These are phyloP conservation scores for Sebastes dallii DNA, from an alignment of 2,797 vertebrate genomes.

Conservation along the genomic window DNA sequence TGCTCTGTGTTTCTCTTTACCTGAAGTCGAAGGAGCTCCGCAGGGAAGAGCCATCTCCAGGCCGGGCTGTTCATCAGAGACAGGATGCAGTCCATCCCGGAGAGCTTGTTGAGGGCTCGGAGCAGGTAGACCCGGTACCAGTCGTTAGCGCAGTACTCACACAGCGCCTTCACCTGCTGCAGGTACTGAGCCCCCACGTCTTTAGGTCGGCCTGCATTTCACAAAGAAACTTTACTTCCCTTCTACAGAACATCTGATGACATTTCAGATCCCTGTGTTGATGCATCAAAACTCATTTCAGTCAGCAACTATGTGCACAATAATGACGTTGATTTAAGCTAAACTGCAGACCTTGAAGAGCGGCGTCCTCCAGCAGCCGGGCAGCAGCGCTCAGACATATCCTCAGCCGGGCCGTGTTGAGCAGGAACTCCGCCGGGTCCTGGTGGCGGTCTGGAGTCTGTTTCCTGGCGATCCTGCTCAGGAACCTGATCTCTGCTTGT, in stretches of 20 bases:
- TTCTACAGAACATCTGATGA: neutral
- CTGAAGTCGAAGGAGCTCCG: conserved; percentile 65
- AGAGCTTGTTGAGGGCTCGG: conserved; percentile 63
- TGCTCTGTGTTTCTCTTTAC: conserved; percentile 42
- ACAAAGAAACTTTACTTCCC: neutral
- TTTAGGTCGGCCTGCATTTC: neutral
- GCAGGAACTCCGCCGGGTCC: conserved; percentile 78
- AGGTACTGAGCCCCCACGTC: conserved; percentile 49
- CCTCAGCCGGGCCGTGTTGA: conserved; percentile 69
- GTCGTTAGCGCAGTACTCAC: conserved; percentile 66
- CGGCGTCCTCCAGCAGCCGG: conserved; percentile 40
- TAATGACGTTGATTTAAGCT: no score
- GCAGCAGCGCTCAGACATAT: conserved; percentile 70
- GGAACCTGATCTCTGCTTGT: conserved; percentile 57
- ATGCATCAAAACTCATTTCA: neutral
- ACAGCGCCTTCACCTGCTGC: conserved; percentile 71
- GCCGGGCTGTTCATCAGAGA: conserved; percentile 59
- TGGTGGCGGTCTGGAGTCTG: conserved; percentile 57
- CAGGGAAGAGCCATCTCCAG: conserved; percentile 76
- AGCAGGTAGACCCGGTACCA: conserved; percentile 82
- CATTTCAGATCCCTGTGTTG: neutral
- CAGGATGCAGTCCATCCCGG: conserved; percentile 63
- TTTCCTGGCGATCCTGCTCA: conserved; percentile 70
- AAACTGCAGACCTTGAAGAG: conserved; percentile 27
- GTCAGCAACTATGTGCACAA: no score